Conservation (phyloP, 2,888 invertebrate species). For the Ochlodes sylvanus region DNA sequence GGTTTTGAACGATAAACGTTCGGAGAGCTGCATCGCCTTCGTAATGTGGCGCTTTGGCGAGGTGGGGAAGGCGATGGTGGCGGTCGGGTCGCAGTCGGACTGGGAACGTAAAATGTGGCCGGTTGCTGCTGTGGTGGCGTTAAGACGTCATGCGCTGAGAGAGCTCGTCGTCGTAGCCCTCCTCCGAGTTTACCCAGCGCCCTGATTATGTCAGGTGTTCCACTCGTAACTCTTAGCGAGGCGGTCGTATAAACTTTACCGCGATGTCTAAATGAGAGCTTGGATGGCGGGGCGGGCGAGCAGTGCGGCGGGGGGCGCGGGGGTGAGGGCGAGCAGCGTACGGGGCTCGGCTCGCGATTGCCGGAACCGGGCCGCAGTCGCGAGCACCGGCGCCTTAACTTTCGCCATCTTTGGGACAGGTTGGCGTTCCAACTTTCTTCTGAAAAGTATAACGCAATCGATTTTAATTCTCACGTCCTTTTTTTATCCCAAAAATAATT, state of each 20-base stretch:
- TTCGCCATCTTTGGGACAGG: constrained; percentile 90
- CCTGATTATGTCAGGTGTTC: constrained; percentile 87
- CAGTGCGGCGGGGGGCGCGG: constrained; percentile 79
- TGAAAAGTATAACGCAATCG: constrained; percentile 64
- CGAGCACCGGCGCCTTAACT: constrained; percentile 88
- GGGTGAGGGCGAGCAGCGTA: constrained; percentile 85
- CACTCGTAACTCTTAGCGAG: constrained; percentile 79
- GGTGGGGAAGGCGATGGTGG: constrained; percentile 74
- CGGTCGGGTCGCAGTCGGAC: constrained; percentile 79
- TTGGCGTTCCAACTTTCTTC: constrained; percentile 91
- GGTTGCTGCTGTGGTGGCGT: constrained; percentile 83
- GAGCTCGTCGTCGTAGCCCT: constrained; percentile 87
- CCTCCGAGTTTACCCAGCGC: constrained; percentile 89
- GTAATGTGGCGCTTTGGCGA: constrained; percentile 66
- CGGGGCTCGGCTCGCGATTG: constrained; percentile 81
- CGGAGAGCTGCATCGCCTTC: constrained; percentile 77
- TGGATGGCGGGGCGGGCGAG: constrained; percentile 77
- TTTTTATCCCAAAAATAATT: too few species aligned
- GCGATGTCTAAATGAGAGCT: constrained; percentile 78
- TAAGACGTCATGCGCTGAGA: constrained; percentile 89
- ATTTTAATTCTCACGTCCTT: constrained; percentile 18
- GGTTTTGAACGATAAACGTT: constrained; percentile 73
- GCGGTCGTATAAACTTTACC: constrained; percentile 82
- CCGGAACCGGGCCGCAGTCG: constrained; percentile 87
- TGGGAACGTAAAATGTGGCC: constrained; percentile 90